phyloP scores from a whole-genome alignment of 2,888 invertebrate species.

The Muscina levida region DNA sequence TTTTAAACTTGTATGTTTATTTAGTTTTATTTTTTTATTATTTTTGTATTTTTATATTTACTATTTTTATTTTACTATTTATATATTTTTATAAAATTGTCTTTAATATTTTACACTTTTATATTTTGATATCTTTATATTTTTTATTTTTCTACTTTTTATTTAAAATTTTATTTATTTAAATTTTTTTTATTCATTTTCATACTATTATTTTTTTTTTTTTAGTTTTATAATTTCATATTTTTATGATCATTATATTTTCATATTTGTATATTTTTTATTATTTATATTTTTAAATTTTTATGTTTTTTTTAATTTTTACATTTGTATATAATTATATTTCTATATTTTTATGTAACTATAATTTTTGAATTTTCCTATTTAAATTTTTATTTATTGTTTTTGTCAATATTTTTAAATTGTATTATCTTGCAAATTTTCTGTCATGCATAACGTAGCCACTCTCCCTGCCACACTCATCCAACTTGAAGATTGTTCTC shows the following conservation, averaged over 20 bases:
- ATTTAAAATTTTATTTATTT: conserved; percentile 70
- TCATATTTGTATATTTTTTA: background rate
- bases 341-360: background rate
- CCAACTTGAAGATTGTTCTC: background rate
- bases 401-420: background rate
- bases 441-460: background rate
- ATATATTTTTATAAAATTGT: background rate
- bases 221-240: background rate
- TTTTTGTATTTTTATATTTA: background rate
- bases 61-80: background rate
- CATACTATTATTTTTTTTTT: conserved; percentile 65
- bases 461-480: background rate
- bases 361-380: background rate
- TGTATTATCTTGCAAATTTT: background rate
- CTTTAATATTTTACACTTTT: background rate
- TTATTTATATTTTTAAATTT: background rate
- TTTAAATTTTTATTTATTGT: background rate
- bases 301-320: background rate
- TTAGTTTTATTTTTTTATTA: background rate
- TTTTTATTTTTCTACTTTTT: conserved; percentile 67
- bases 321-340: background rate
- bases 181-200: conserved; percentile 64
- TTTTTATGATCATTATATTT: background rate
- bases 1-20: background rate
- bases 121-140: background rate